Evolutionary conservation across 2,113 vertebrate genomes (phyloP).

Genomic region (Melanostigma gelatinosum): DNA sequence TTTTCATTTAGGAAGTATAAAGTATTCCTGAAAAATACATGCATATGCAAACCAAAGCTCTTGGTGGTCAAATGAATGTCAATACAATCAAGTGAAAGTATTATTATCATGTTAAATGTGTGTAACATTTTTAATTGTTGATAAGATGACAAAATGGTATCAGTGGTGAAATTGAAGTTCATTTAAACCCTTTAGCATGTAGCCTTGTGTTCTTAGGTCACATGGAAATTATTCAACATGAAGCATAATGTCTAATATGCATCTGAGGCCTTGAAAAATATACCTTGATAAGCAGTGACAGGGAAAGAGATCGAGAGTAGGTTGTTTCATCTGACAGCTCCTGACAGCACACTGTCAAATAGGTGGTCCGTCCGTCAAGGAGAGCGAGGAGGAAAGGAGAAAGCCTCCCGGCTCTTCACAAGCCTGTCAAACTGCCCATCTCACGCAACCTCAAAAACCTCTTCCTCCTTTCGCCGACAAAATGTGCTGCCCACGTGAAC

Average conservation of each 20-base stretch:
- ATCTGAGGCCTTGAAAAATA: not conserved
- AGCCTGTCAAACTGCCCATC: slow-evolving; percentile 37
- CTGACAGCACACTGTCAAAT: slow-evolving; percentile 53
- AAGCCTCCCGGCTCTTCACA: not conserved
- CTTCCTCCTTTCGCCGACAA: slow-evolving; percentile 8
- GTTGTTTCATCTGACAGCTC: slow-evolving; percentile 50
- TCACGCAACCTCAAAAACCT: slow-evolving; percentile 24
- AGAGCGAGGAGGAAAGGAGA: not conserved
- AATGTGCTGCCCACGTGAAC: slow-evolving; percentile 16
- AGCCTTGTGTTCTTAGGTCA: slow-evolving; percentile 4
- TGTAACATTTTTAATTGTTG: not conserved
- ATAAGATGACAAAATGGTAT: not conserved
- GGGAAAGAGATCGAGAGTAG: slow-evolving; percentile 6
- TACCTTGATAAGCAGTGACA: slow-evolving; percentile 1
- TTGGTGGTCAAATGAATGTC: not conserved
- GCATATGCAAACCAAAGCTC: not conserved
- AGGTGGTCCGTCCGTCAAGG: slow-evolving; percentile 17
- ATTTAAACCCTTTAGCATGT: not conserved
- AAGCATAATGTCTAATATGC: not conserved
- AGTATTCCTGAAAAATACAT: not conserved
- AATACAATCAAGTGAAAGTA: not conserved
- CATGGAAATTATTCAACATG: not conserved
- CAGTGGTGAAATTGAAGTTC: not conserved
- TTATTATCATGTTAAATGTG: not conserved
- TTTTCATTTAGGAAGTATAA: not conserved